These are phyloP conservation scores for Bos taurus DNA, from an alignment of 2,113 vertebrate species.

Conservation along the genomic window DNA sequence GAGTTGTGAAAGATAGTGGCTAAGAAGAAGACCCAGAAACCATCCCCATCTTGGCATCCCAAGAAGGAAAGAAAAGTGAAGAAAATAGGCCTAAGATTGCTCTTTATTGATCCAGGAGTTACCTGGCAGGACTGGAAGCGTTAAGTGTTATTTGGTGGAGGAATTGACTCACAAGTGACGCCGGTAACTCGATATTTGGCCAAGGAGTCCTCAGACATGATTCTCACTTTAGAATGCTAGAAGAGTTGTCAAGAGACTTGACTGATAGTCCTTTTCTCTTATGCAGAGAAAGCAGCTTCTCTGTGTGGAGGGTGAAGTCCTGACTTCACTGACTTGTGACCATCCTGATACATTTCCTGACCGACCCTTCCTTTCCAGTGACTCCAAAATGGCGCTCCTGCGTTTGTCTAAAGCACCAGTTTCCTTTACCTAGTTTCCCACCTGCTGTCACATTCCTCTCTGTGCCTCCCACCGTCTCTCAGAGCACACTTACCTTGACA, in stretches of 20 bases:
- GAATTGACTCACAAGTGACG: neutral
- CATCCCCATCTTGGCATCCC: neutral
- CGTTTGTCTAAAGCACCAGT: neutral
- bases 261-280: neutral
- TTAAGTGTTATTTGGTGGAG: neutral
- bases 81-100: neutral
- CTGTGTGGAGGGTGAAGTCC: neutral
- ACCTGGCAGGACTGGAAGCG: neutral
- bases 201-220: neutral
- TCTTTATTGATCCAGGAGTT: neutral
- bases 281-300: neutral
- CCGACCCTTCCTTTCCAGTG: neutral
- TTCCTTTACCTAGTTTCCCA: neutral
- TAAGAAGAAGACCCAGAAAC: neutral
- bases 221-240: neutral
- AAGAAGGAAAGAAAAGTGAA: neutral
- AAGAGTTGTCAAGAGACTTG: neutral
- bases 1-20: conserved; percentile 25
- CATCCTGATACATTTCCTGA: neutral
- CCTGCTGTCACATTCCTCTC: neutral
- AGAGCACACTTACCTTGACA: neutral
- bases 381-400: neutral
- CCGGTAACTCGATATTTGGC: neutral
- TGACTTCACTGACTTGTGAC: neutral
- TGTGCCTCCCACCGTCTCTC: neutral